These are phyloP conservation scores for Leptopilina syphax DNA, from an alignment of 2,888 invertebrate genomes.

Conservation along the genomic window DNA sequence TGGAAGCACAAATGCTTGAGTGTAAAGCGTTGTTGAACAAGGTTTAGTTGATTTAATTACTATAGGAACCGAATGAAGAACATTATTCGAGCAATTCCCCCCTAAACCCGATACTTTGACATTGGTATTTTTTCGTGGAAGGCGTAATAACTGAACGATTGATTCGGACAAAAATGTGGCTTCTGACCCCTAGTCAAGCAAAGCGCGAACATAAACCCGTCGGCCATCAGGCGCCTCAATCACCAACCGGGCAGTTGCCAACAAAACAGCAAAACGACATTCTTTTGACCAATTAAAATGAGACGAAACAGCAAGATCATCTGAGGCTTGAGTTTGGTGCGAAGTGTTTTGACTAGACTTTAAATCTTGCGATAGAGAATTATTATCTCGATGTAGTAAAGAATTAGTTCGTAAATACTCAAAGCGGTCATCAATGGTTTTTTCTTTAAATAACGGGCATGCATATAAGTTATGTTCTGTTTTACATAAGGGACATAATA, in stretches of 20 bases:
- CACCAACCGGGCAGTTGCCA: constrained; percentile 33
- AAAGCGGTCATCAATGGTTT: not conserved
- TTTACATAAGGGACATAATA: not conserved
- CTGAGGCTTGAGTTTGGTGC: not conserved
- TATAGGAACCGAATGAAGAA: constrained; percentile 9
- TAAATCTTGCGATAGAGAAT: not conserved
- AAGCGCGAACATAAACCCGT: constrained; percentile 31
- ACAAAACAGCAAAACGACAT: constrained; percentile 8
- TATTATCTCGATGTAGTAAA: not conserved
- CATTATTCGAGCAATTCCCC: not conserved
- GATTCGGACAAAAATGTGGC: constrained; percentile 41
- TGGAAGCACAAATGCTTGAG: constrained; percentile 4
- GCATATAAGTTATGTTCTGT: not conserved
- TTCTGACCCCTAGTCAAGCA: constrained; percentile 45
- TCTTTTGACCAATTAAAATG: not conserved
- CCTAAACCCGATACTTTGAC: constrained; percentile 26
- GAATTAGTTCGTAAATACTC: not conserved
- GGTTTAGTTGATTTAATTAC: not conserved
- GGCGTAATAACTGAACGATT: constrained; percentile 35
- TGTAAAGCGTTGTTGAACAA: not conserved
- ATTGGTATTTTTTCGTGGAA: constrained; percentile 12
- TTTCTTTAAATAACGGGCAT: not conserved
- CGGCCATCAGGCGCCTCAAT: constrained; percentile 19
- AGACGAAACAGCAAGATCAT: not conserved
- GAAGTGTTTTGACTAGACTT: not conserved